A percentile compares a stretch with the other conserved stretches of the same genome.
Conservation (phyloP, 2,113 vertebrate genomes). For the Leuciscus idus region DNA sequence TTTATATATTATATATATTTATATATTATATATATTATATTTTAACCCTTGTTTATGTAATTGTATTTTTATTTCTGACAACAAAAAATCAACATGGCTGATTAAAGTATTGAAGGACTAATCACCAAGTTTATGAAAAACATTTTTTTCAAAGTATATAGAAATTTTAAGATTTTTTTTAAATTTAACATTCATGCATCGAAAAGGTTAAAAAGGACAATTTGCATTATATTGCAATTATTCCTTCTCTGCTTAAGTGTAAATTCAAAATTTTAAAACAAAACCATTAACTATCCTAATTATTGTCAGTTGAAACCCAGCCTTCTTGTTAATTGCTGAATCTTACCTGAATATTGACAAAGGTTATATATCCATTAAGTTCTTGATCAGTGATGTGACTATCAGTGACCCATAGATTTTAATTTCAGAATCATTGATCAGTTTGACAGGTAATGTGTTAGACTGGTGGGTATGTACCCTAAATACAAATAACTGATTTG, state of each 20-base stretch:
- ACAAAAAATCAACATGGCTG: not conserved
- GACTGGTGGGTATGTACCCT: not conserved
- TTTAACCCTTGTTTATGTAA: not conserved
- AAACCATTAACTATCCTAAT: not conserved
- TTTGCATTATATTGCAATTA: not conserved
- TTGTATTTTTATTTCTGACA: not conserved
- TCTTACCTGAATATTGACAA: constrained; percentile 19
- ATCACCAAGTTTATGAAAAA: no score
- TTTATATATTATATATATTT: no score
- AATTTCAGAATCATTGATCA: constrained; percentile 18
- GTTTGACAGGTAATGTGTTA: constrained; percentile 9
- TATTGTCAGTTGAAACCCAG: not conserved
- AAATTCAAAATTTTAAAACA: not conserved
- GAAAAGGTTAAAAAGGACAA: not conserved
- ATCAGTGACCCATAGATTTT: not conserved
- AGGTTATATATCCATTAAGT: constrained; percentile 1
- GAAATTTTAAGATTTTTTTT: no score
- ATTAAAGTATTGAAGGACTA: no score
- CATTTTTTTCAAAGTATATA: no score
- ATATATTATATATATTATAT: not conserved
- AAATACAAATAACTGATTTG: constrained; percentile 1
- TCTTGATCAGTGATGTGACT: constrained; percentile 1
- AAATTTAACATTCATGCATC: not conserved
- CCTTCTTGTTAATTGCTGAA: not conserved
- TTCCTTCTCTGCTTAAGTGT: not conserved